These are phyloP conservation scores for Drosophila rufa DNA, from an alignment of 1,140 invertebrate species.

Conservation along the genomic window DNA sequence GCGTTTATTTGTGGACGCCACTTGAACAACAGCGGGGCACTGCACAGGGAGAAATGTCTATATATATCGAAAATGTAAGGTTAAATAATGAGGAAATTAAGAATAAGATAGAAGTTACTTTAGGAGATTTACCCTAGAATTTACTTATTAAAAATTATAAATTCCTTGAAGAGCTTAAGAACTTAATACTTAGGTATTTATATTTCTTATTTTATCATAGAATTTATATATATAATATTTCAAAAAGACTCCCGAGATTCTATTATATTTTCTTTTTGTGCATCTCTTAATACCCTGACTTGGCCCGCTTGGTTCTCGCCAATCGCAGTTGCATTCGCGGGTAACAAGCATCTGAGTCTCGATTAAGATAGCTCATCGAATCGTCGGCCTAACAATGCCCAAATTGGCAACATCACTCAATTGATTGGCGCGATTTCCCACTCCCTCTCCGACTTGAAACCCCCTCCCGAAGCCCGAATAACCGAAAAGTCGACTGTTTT, in stretches of 20 bases:
- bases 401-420: slow-evolving; percentile 78
- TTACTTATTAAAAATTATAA: too few relatives aligned
- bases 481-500: slow-evolving; percentile 27
- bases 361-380: slow-evolving; percentile 45
- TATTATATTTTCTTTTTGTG: slow-evolving; percentile 11
- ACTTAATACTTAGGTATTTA: too few relatives aligned
- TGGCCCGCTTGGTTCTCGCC: slow-evolving; percentile 18
- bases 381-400: slow-evolving; percentile 36
- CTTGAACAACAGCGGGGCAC: slow-evolving; percentile 68
- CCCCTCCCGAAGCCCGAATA: not conserved
- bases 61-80: not conserved
- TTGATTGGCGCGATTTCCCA: slow-evolving; percentile 62
- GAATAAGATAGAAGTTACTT: not conserved
- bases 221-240: not conserved
- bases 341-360: slow-evolving; percentile 8
- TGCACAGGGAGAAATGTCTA: slow-evolving; percentile 12
- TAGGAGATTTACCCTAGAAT: not conserved
- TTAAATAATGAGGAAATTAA: not conserved
- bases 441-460: not conserved
- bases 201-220: not conserved
- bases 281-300: not conserved
- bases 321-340: slow-evolving; percentile 23
- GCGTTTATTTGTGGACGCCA: slow-evolving; percentile 79
- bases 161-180: not conserved
- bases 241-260: too few relatives aligned